Conservation (phyloP, 2,888 invertebrate genomes). For the Teinopalpus imperialis region DNA sequence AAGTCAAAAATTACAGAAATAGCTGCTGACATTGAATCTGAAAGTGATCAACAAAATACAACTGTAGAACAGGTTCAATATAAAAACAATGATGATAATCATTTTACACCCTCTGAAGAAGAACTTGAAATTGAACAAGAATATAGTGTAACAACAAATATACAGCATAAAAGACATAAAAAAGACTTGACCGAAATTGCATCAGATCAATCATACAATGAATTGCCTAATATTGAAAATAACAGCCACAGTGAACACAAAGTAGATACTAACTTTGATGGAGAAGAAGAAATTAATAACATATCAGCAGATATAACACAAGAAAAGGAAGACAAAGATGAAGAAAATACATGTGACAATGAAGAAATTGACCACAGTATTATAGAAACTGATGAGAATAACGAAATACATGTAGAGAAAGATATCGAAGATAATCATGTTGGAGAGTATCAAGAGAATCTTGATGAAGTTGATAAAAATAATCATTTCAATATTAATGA, state of each 20-base stretch:
- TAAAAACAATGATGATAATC: no score
- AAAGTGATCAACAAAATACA: not conserved
- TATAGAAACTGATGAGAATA: not conserved
- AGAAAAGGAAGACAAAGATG: not conserved
- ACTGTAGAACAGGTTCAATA: conserved; percentile 22
- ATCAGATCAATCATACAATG: no score
- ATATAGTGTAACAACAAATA: not conserved
- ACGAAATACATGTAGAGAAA: not conserved
- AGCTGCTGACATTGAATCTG: not conserved
- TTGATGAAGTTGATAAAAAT: conserved; percentile 23
- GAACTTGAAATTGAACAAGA: not conserved
- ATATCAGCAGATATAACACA: not conserved
- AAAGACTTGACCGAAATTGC: no score
- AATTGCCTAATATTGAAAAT: no score
- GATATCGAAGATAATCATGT: no score
- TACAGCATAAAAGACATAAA: not conserved
- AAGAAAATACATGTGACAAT: conserved; percentile 27
- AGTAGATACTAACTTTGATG: not conserved
- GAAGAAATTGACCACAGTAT: conserved; percentile 14
- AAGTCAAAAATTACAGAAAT: not conserved
- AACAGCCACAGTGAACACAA: no score
- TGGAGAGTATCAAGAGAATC: conserved; percentile 20
- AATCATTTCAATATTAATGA: conserved; percentile 24
- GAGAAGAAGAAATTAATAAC: not conserved
- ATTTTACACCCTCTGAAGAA: no score